Base-by-base conservation (phyloP, 2,113 vertebrate species). In the Hucho hucho region DNA sequence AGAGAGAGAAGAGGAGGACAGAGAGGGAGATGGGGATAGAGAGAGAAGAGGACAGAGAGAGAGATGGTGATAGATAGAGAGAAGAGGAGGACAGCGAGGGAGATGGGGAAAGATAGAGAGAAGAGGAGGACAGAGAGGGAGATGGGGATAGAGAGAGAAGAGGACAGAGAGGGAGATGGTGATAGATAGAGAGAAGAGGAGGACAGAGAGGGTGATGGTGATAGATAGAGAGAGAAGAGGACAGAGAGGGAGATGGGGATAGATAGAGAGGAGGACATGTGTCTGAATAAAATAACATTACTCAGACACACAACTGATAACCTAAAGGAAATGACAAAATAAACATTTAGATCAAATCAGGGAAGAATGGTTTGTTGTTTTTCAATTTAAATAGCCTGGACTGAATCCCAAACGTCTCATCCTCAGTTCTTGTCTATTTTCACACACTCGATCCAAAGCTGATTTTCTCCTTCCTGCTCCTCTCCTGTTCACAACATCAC, bases 161-260 rank as follows among this genome's bases (percentile, higher is more conserved):
- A 26, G 26, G 26, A 26, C 26, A 26, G 26, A 26, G 26, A 26
- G 26, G 26, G 26, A 26, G 26, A 26, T 26, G 26, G 26, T 1
- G 26, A 26, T 26, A 26, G 26, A 29, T 1, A 37, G 37, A 37
- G 37, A 37, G 32, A 9, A 37, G 32, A 9, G 7, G 37, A 37
- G 37, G 37, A 59, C 25, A 67, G 46, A 72, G 74, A 47, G 91
- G 86, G 87, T 90, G 92, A 77, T 69, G 49, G 53, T 20, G 64
- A 25, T 71, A 89, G 88, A 77, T 20, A 73, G 37, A 68, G 43
- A 49, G 70, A 61, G 73, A 89, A 90, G 92, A 88, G 93, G 91
- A 90, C 63, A 67, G 46, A 67, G 46, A 47, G 91, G 87, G 87
- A 91, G 92, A 76, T 69, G 47, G 53, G 88, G 88, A 76, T 28